Conservation (phyloP, 1,140 invertebrate species). For the Trichonephila clavata region DNA sequence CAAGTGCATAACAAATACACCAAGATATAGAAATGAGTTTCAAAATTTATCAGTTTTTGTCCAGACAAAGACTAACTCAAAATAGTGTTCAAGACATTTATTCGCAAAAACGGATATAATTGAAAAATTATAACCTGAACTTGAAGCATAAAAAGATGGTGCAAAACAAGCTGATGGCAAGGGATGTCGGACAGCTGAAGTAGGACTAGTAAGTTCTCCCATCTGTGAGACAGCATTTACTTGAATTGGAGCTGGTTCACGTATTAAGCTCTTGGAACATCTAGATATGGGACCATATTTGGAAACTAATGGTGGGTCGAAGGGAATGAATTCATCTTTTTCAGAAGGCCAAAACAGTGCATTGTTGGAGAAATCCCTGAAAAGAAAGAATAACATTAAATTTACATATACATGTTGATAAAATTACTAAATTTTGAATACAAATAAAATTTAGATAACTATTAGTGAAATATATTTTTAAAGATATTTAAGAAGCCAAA, state of each 20-base stretch:
- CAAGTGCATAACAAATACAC: neutral
- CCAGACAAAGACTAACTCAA: neutral
- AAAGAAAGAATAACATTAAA: neutral
- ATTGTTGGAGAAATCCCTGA: conserved; percentile 25
- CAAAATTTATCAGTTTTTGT: neutral
- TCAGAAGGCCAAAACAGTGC: conserved; percentile 79
- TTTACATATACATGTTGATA: too few relatives aligned
- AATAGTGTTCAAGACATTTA: neutral
- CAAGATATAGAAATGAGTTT: neutral
- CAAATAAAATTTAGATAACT: too few relatives aligned
- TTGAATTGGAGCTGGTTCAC: conserved; percentile 71
- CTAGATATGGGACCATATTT: conserved; percentile 92
- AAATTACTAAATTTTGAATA: too few relatives aligned
- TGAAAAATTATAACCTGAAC: neutral
- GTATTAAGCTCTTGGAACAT: conserved; percentile 82
- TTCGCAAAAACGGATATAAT: neutral
- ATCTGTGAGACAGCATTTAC: conserved; percentile 75
- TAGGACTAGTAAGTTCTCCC: conserved; percentile 76
- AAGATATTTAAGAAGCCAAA: too few relatives aligned
- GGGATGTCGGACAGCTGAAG: conserved; percentile 69
- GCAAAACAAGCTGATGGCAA: conserved; percentile 73
- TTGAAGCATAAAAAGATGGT: conserved; percentile 62
- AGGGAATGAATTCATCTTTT: conserved; percentile 88
- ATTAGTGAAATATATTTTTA: too few relatives aligned
- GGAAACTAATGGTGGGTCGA: conserved; percentile 87